Conservation (phyloP, 2,113 vertebrate species). For the Prochilodus magdalenae region DNA sequence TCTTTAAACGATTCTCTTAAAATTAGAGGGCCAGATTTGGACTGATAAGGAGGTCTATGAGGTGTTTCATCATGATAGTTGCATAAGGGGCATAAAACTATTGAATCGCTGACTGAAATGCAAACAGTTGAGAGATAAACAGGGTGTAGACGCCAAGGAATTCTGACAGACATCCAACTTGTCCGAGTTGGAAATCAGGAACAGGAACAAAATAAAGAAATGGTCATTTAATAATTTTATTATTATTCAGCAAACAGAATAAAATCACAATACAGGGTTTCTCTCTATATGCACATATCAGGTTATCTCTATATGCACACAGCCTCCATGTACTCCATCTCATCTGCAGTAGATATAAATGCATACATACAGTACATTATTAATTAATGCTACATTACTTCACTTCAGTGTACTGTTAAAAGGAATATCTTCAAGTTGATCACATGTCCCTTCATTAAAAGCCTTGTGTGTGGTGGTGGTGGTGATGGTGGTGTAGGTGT, state of each 20-base stretch:
- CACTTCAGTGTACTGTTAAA: too few relatives aligned
- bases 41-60: background rate
- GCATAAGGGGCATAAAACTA: background rate
- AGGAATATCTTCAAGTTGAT: background rate
- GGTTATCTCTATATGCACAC: background rate
- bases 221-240: constrained; percentile 18
- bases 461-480: background rate
- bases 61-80: background rate
- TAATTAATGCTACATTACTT: too few relatives aligned
- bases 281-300: too few relatives aligned
- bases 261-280: background rate
- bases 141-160: background rate
- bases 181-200: background rate
- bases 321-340: background rate
- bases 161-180: background rate
- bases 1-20: background rate
- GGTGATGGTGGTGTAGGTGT: too few relatives aligned
- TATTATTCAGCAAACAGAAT: background rate
- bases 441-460: background rate
- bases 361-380: background rate
- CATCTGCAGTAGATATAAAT: background rate
- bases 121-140: background rate
- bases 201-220: constrained; percentile 46
- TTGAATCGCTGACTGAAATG: background rate
- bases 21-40: background rate